Evolutionary conservation across 2,888 invertebrate genomes (phyloP).

Genomic region (Pomacea canaliculata): DNA sequence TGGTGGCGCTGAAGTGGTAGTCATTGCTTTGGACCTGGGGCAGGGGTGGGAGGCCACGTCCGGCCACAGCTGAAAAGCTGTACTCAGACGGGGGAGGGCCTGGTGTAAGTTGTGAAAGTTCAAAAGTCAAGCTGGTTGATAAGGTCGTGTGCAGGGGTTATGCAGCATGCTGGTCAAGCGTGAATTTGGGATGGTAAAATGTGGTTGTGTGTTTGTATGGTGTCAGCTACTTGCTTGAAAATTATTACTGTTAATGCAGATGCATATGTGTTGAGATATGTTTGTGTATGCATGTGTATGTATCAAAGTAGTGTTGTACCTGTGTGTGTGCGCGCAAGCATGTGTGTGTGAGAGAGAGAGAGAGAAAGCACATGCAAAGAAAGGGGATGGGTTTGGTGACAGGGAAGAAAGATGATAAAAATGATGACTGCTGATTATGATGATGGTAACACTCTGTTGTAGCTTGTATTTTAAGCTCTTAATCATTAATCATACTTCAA

Average conservation of each 20-base stretch:
- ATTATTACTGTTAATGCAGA: too few relatives aligned
- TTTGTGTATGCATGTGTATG: too few relatives aligned
- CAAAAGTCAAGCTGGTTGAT: too few relatives aligned
- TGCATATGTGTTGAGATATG: too few relatives aligned
- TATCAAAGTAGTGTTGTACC: neutral
- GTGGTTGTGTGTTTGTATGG: too few relatives aligned
- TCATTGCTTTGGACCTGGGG: constrained; percentile 4
- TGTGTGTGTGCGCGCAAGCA: neutral
- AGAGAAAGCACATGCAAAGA: neutral
- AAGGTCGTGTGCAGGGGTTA: too few relatives aligned
- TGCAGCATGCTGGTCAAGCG: too few relatives aligned
- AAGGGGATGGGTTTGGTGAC: neutral
- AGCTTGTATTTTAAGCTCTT: too few relatives aligned
- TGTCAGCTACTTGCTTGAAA: too few relatives aligned
- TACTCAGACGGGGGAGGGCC: constrained; percentile 8
- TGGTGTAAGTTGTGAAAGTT: constrained; percentile 1
- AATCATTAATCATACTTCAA: too few relatives aligned
- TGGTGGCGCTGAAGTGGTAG: neutral
- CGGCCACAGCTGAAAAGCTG: constrained; percentile 1
- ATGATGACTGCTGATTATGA: neutral
- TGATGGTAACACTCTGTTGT: too few relatives aligned
- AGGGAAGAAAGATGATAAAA: neutral
- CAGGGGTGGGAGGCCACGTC: neutral
- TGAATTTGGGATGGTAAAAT: too few relatives aligned
- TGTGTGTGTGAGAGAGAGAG: neutral